Evolutionary conservation across 2,113 vertebrate genomes (phyloP), one percentile per base, ranked within the genome.

Genomic region (Myrmecophaga tridactyla): DNA sequence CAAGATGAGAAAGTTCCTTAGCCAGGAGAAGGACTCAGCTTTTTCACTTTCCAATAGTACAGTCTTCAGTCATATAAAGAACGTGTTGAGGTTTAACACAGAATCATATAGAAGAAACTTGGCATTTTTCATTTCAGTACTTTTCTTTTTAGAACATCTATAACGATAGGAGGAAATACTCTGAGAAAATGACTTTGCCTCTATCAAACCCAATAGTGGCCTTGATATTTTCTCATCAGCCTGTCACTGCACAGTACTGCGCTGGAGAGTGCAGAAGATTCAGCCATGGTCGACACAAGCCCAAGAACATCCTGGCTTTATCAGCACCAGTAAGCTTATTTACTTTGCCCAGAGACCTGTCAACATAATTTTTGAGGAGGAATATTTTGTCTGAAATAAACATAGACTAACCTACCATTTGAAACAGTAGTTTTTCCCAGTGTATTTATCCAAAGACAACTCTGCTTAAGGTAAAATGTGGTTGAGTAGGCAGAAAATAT

Each of bases 361-460:
- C 69, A 60, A 53, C 21, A 60, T 43, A 70, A 77, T 77, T 62
- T 23, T 77, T 62, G 18, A 7, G 7, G 10, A n/a, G 18, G 51
- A 94, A 80, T 58, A 90, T 25, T 93, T 87, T 76, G 36, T 88
- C 41, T 60, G 67, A 94, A 92, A 90, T 80, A 75, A 86, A 80
- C 43, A 95, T 63, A 90, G 34, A 51, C 13, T 90, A n/a, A 85
- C 53, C n/a, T 85, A 65, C 21, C 67, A 56, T 31, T 78, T 69
- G 43, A 89, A 94, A 81, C 6, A 62, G 14, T 6, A 62, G 31
- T 31, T 63, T 80, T 18, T 73, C 34, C 41, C 29, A 72, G 90
- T 53, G 56, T 20, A 60, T 90, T 76, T 80, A 92, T 67, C 46
- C 36, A 90, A 27, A 65, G 0, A 81, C 25, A 92, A 46, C 39